phyloP scores from a whole-genome alignment of 2,113 vertebrate genomes.

The Sus scrofa region DNA sequence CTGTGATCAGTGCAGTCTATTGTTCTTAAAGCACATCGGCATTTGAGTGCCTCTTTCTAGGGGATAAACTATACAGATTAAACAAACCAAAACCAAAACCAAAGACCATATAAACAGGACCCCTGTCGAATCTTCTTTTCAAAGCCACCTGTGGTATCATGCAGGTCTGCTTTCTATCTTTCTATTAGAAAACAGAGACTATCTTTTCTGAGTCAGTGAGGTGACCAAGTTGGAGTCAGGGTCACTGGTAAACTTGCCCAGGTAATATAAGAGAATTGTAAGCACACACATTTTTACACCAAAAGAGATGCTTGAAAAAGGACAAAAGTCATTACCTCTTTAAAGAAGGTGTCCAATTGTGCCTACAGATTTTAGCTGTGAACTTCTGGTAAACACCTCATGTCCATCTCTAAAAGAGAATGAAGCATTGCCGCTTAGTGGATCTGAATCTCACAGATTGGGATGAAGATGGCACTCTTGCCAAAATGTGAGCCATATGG shows the following conservation, averaged over 20 bases:
- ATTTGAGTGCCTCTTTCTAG: constrained; percentile 4
- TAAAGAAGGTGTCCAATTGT: neutral
- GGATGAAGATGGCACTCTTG: neutral
- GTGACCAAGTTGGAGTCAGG: neutral
- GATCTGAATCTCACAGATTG: neutral
- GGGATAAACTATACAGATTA: neutral
- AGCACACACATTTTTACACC: neutral
- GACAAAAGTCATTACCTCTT: neutral
- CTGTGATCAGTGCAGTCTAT: neutral
- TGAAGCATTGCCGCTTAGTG: neutral
- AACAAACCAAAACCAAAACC: neutral
- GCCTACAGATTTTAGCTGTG: neutral
- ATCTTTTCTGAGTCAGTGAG: neutral
- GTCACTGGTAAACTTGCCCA: neutral
- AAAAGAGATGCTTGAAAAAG: neutral
- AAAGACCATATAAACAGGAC: neutral
- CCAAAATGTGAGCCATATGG: neutral
- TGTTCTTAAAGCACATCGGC: neutral
- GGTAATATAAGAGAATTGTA: neutral
- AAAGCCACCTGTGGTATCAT: neutral
- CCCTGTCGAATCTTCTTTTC: neutral
- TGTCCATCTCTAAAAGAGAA: neutral
- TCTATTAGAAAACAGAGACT: constrained; percentile 10
- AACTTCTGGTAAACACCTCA: neutral
- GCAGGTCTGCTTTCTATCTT: neutral